Evolutionary conservation across 1,140 invertebrate species (phyloP).

Genomic region (Vanessa tameamea): DNA sequence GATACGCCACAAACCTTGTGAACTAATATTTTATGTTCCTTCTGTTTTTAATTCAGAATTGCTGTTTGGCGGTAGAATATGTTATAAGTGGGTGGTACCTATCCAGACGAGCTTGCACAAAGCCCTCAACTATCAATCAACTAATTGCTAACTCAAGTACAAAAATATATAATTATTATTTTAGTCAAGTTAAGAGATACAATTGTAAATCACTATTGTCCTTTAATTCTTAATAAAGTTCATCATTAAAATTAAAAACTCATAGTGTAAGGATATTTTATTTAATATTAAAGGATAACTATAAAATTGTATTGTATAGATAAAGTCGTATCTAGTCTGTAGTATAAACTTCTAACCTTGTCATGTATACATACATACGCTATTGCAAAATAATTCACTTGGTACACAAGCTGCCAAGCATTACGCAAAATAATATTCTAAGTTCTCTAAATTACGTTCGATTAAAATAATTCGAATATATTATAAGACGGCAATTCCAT

Average conservation of each 20-base stretch:
- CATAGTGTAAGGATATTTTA: neutral
- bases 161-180: no score
- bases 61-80: no score
- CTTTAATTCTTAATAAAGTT: neutral
- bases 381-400: constrained; percentile 40
- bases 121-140: no score
- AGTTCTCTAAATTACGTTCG: neutral
- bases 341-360: constrained; percentile 32
- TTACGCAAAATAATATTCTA: constrained; percentile 14
- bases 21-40: no score
- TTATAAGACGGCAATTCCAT: neutral
- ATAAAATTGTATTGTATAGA: neutral
- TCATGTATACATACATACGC: constrained; percentile 18
- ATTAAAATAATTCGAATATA: constrained; percentile 14
- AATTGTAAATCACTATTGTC: no score
- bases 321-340: neutral
- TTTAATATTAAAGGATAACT: no score
- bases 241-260: neutral
- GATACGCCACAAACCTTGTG: no score
- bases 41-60: no score
- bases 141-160: no score
- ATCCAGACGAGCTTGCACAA: no score
- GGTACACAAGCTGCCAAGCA: constrained; percentile 27
- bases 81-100: no score
- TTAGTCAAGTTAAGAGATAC: no score